phyloP scores from a whole-genome alignment of 2,888 invertebrate genomes.

The Leucophora obtusa region DNA sequence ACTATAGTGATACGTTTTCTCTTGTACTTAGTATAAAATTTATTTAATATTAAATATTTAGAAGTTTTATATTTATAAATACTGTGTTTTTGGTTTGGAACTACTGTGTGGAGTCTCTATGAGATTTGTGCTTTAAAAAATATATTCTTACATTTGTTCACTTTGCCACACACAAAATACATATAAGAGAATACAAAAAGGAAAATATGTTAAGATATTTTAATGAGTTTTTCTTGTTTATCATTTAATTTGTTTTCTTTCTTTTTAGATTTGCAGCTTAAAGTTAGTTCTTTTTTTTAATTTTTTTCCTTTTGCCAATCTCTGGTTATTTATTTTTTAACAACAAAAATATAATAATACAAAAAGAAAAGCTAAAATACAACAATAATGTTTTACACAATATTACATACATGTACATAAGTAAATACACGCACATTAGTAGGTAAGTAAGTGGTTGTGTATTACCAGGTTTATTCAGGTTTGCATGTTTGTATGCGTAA shows the following conservation, averaged over 20 bases:
- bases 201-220: constrained; percentile 39
- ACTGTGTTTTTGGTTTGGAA: no score
- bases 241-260: constrained; percentile 49
- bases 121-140: constrained; percentile 34
- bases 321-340: constrained; percentile 23
- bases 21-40: no score
- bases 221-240: constrained; percentile 57
- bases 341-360: constrained; percentile 13
- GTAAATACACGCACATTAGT: background rate
- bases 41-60: no score
- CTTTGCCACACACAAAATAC: background rate
- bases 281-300: constrained; percentile 8
- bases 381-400: constrained; percentile 35
- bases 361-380: constrained; percentile 12
- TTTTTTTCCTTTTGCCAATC: background rate
- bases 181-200: background rate
- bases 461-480: background rate
- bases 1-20: no score
- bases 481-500: background rate
- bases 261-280: constrained; percentile 36
- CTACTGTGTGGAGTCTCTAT: constrained; percentile 21
- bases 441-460: constrained; percentile 7
- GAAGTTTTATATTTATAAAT: no score
- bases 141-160: constrained; percentile 17
- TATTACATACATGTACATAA: constrained; percentile 6